phyloP scores from a whole-genome alignment of 2,888 invertebrate species.

The Drosophila differens region DNA sequence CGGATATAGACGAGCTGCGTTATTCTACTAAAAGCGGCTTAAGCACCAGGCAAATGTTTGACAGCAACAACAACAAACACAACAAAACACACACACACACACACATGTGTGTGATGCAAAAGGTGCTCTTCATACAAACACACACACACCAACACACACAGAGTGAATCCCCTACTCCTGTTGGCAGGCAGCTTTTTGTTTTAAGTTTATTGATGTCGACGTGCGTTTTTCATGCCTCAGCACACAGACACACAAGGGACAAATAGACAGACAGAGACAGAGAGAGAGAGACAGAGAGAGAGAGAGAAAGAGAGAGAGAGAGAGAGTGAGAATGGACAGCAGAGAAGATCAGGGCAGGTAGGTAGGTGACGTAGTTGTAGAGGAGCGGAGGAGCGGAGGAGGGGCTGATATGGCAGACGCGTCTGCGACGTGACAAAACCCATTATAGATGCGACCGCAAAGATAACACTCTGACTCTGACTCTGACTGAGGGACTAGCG shows the following conservation, averaged over 20 bases:
- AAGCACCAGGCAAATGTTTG: slow-evolving; percentile 66
- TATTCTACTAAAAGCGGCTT: slow-evolving; percentile 52
- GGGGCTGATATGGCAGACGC: slow-evolving; percentile 51
- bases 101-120: slow-evolving; percentile 3
- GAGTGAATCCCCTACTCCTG: not conserved
- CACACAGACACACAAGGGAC: slow-evolving; percentile 54
- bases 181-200: slow-evolving; percentile 60
- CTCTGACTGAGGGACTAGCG: slow-evolving; percentile 44
- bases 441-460: slow-evolving; percentile 83
- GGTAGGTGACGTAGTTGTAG: not conserved
- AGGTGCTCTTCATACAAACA: slow-evolving; percentile 4
- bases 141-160: not conserved
- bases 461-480: slow-evolving; percentile 73
- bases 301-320: not conserved
- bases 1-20: slow-evolving; percentile 27
- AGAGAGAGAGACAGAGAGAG: slow-evolving; percentile 7
- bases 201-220: slow-evolving; percentile 79
- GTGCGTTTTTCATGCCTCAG: slow-evolving; percentile 78
- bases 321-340: slow-evolving; percentile 24
- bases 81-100: slow-evolving; percentile 4
- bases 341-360: slow-evolving; percentile 5
- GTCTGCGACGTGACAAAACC: slow-evolving; percentile 85
- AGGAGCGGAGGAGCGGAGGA: not conserved
- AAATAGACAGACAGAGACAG: slow-evolving; percentile 41
- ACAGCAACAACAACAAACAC: slow-evolving; percentile 22